phyloP scores from a whole-genome alignment of 2,888 invertebrate genomes.

The Lomographa bimaculata region DNA sequence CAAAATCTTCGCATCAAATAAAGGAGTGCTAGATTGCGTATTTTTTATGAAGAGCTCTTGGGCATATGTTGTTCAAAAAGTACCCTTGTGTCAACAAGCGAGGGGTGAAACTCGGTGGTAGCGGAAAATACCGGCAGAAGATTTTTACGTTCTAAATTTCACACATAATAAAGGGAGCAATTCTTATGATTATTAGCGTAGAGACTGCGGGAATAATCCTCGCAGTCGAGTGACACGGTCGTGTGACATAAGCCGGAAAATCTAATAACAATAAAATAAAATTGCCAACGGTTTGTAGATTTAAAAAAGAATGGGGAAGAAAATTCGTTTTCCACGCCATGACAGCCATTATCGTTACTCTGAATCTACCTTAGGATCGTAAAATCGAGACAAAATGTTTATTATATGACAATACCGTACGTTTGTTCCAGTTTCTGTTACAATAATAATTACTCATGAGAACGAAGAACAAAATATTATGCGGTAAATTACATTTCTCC shows the following conservation, averaged over 20 bases:
- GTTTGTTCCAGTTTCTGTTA: too few species aligned
- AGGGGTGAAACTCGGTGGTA: slow-evolving; percentile 43
- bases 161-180: slow-evolving; percentile 82
- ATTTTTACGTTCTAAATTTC: slow-evolving; percentile 77
- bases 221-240: slow-evolving; percentile 68
- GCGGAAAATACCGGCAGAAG: slow-evolving; percentile 44
- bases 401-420: too few species aligned
- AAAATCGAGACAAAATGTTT: too few species aligned
- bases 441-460: too few species aligned
- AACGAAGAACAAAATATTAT: slow-evolving; percentile 39
- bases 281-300: slow-evolving; percentile 81
- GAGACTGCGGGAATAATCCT: slow-evolving; percentile 82
- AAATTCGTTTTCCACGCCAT: slow-evolving; percentile 76
- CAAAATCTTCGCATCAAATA: slow-evolving; percentile 63
- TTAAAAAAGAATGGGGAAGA: slow-evolving; percentile 77
- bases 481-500: slow-evolving; percentile 41
- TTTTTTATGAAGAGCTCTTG: slow-evolving; percentile 58
- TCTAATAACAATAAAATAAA: slow-evolving; percentile 84
- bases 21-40: slow-evolving; percentile 57
- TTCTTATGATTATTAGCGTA: slow-evolving; percentile 82
- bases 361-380: slow-evolving; percentile 69
- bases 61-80: slow-evolving; percentile 42
- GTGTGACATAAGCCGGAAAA: slow-evolving; percentile 83
- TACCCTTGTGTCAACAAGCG: slow-evolving; percentile 44
- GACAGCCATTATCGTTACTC: slow-evolving; percentile 79